Percentiles rank a stretch among this genome's conserved stretches.
Evolutionary conservation across 2,888 invertebrate genomes (phyloP).

Genomic region (Rapana venosa): DNA sequence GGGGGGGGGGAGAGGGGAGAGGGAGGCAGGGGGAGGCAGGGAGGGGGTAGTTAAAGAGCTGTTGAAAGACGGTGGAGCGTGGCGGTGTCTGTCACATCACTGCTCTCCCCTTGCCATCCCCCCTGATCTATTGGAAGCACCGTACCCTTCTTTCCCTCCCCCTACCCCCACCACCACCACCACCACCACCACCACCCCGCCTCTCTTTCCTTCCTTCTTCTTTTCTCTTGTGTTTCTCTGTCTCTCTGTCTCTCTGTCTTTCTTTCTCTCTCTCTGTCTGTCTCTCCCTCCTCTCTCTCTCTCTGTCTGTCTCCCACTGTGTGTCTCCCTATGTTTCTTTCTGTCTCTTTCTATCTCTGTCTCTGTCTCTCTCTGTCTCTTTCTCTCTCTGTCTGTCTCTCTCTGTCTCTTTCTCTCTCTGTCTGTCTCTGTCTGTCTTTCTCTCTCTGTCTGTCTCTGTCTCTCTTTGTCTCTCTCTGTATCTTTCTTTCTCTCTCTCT

Average conservation of each 20-base stretch:
- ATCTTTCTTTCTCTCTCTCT: neutral
- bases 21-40: too few relatives aligned
- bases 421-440: neutral
- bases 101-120: neutral
- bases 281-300: too few relatives aligned
- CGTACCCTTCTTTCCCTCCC: too few relatives aligned
- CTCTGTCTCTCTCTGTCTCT: neutral
- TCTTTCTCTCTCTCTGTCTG: too few relatives aligned
- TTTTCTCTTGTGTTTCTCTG: too few relatives aligned
- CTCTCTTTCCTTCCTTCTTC: too few relatives aligned
- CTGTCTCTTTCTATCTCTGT: neutral
- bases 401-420: neutral
- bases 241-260: too few relatives aligned
- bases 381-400: neutral
- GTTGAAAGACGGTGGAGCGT: neutral
- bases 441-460: neutral
- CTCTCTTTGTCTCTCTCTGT: neutral
- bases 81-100: neutral
- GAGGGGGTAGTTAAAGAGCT: too few relatives aligned
- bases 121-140: neutral
- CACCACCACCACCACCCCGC: too few relatives aligned
- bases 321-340: neutral
- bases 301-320: neutral
- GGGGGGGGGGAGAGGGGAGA: too few relatives aligned
- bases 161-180: too few relatives aligned